Evolutionary conservation across 2,113 vertebrate species (phyloP).

Genomic region (Stercorarius parasiticus): DNA sequence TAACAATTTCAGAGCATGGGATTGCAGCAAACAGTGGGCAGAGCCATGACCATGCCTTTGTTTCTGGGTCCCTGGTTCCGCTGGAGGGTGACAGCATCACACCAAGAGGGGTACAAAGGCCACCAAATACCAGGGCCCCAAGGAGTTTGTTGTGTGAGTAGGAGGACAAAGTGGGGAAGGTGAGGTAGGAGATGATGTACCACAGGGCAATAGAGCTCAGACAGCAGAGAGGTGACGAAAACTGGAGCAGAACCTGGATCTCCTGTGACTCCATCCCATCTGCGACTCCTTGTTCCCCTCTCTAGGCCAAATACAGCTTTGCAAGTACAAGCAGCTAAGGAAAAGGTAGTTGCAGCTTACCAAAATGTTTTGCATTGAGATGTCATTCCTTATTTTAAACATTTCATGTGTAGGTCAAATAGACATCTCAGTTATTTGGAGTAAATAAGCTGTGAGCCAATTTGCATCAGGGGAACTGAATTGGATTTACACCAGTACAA

Average conservation of each 20-base stretch:
- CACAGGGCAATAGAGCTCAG: background rate
- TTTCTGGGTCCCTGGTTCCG: background rate
- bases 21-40: background rate
- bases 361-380: background rate
- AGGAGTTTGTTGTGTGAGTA: background rate
- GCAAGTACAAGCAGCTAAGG: background rate
- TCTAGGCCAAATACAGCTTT: background rate
- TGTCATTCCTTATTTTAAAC: background rate
- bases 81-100: background rate
- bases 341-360: background rate
- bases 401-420: background rate
- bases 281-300: background rate
- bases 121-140: too few relatives aligned
- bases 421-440: background rate
- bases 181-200: background rate
- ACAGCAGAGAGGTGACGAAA: background rate
- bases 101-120: background rate
- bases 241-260: background rate
- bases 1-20: background rate
- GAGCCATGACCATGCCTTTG: background rate
- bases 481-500: background rate
- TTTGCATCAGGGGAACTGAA: background rate
- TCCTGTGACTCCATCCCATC: background rate
- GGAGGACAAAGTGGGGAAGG: background rate
- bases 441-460: background rate